Conservation (phyloP, 2,797 vertebrate species). For the Pipistrellus kuhlii region DNA sequence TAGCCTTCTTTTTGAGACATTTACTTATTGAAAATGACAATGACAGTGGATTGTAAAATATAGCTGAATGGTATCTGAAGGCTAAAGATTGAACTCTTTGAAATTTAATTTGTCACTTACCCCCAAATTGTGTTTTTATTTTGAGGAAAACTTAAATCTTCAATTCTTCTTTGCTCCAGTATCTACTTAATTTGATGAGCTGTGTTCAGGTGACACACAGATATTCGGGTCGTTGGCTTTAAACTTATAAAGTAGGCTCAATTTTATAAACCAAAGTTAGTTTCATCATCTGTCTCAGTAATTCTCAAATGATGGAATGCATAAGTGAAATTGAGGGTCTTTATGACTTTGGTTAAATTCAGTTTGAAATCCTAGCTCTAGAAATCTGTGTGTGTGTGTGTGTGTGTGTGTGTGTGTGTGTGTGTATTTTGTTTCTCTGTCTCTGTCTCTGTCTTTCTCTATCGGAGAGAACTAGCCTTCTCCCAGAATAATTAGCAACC, state of each 20-base stretch:
- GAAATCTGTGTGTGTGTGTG: not conserved
- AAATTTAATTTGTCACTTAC: not conserved
- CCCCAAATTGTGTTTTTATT: not conserved
- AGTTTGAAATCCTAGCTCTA: not conserved
- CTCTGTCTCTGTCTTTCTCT: not conserved
- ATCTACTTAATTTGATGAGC: not conserved
- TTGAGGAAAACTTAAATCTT: not conserved
- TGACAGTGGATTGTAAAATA: not conserved
- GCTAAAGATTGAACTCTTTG: not conserved
- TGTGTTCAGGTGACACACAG: not conserved
- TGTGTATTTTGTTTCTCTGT: not conserved
- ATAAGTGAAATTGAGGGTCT: not conserved
- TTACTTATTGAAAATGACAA: conserved; percentile 38
- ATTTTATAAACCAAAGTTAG: not conserved
- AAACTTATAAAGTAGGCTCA: not conserved
- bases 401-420: too few relatives aligned
- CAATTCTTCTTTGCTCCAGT: not conserved
- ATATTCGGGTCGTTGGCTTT: not conserved
- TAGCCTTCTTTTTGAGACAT: conserved; percentile 15
- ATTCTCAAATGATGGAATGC: not conserved
- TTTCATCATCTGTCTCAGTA: not conserved
- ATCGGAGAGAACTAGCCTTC: not conserved
- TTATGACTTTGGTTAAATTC: not conserved
- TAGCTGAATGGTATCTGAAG: not conserved
- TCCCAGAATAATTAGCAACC: not conserved